Evolutionary conservation across 2,888 invertebrate species (phyloP), one percentile per base, ranked within the genome.

Genomic region (Salticus scenicus): DNA sequence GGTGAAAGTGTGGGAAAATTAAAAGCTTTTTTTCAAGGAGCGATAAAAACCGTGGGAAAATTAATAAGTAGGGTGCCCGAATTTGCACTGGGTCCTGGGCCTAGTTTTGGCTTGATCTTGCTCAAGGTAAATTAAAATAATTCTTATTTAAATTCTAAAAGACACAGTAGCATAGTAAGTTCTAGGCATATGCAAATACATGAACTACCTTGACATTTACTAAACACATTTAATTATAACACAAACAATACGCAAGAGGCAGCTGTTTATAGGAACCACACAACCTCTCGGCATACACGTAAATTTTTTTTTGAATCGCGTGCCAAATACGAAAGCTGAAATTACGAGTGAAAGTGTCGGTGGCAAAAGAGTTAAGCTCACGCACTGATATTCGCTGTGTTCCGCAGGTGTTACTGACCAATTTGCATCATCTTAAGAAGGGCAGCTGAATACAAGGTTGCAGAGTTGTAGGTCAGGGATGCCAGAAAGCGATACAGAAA

Each of bases 381-480:
- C 83, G 83, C 77, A 83, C 47, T 63, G 30, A 41, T 66, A 63
- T 75, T 82, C 72, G 66, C 51, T 57, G 30, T 41, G 28, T 73
- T 77, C 57, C 67, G 83, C 83, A 83, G 83, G 83, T 83, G 83
- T 77, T 83, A 28, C 37, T n/a, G 42, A 47, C 70, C 82, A 42
- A 71, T 66, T 81, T 74, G 71, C 76, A 76, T 82, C 63, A 51
- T 64, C 47, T 51, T 42, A 20, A 12, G n/a, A 27, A 75, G 70
- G 76, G 75, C 75, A 70, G 75, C 75, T 75, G 71, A 83, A 41
- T 47, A 64, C 83, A 83, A 83, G 83, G 75, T 75, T 82, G 42
- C 42, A 72, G 42, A 41, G 51, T 67, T 83, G 51, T 83, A 73
- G 83, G 83, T 83, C 83, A 83, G 77, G 82, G 82, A 42, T 76